These are phyloP conservation scores for Quiscalus mexicanus DNA, from an alignment of 2,113 vertebrate genomes.

Conservation along the genomic window DNA sequence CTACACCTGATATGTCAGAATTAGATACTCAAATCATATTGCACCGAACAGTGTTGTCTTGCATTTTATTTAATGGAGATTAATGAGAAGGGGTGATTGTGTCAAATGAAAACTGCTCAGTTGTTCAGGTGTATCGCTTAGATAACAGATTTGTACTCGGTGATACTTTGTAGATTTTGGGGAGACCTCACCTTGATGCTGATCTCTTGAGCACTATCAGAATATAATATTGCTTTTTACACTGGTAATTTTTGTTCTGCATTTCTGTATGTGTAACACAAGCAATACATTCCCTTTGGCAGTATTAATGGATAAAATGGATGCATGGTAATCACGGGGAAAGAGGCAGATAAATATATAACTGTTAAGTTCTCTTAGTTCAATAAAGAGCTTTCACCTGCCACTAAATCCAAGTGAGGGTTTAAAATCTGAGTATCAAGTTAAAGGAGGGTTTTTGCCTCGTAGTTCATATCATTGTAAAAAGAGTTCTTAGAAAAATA, in stretches of 20 bases:
- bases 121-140: background rate
- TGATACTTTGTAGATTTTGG: background rate
- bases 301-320: background rate
- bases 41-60: fast-evolving
- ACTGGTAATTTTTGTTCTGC: background rate
- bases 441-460: background rate
- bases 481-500: background rate
- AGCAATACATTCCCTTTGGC: background rate
- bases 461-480: background rate
- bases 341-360: background rate
- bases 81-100: background rate
- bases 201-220: background rate
- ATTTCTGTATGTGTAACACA: background rate
- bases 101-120: background rate
- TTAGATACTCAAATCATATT: background rate
- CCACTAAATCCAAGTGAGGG: background rate
- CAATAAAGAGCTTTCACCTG: background rate
- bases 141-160: background rate
- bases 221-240: background rate
- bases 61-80: background rate
- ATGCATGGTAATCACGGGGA: fast-evolving
- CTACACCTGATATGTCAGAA: background rate
- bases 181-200: background rate
- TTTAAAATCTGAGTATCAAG: background rate
- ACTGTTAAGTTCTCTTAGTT: background rate